Percentiles rank a stretch among this genome's conserved stretches.
Conservation (phyloP, 2,888 invertebrate species). For the Drosophila eohydei region DNA sequence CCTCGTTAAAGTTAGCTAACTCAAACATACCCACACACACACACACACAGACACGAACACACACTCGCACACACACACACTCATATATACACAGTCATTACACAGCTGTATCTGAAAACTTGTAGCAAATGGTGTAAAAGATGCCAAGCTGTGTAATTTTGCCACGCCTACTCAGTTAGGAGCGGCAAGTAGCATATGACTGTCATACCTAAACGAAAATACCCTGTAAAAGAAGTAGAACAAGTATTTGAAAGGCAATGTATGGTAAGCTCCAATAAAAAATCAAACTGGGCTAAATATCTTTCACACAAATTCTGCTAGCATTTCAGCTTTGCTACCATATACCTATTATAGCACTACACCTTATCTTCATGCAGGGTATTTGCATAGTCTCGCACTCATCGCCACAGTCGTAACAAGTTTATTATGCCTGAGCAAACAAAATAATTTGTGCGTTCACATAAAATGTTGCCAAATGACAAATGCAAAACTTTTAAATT, state of each 20-base stretch:
- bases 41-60: slow-evolving; percentile 16
- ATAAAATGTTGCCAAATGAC: not conserved
- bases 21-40: slow-evolving; percentile 27
- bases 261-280: too few species aligned
- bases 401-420: not conserved
- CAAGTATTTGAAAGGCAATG: too few species aligned
- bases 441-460: slow-evolving; percentile 6
- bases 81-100: slow-evolving; percentile 17
- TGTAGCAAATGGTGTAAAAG: slow-evolving; percentile 16
- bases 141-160: slow-evolving; percentile 29
- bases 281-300: not conserved
- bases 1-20: slow-evolving; percentile 60
- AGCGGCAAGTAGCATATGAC: not conserved
- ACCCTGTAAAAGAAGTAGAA: not conserved
- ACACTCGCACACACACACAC: slow-evolving; percentile 5
- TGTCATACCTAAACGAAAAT: slow-evolving; percentile 3
- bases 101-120: slow-evolving; percentile 30
- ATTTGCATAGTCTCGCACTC: not conserved
- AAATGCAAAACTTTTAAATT: slow-evolving; percentile 18
- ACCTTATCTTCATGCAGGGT: not conserved
- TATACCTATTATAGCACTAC: not conserved
- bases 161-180: slow-evolving; percentile 21
- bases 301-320: not conserved
- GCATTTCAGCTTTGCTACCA: not conserved
- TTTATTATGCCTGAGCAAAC: slow-evolving; percentile 4